Conservation (phyloP, 2,888 invertebrate species). For the Caenorhabditis afra region DNA sequence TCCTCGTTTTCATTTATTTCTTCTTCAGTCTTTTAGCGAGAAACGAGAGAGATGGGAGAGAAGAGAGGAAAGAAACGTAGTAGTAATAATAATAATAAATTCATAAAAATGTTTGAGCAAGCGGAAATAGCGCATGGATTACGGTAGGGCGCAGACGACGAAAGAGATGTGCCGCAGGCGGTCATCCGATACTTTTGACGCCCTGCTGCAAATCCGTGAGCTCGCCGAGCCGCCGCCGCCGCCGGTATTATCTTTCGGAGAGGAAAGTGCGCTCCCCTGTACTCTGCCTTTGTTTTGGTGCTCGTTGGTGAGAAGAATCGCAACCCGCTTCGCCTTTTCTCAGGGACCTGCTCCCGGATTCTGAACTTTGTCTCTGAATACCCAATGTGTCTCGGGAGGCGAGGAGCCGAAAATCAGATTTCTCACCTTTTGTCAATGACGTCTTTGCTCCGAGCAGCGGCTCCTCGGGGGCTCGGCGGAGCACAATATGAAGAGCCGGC, state of each 20-base stretch:
- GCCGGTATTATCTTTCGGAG: background rate
- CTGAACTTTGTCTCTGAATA: slow-evolving; percentile 52
- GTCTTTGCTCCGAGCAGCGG: slow-evolving; percentile 26
- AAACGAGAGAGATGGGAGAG: background rate
- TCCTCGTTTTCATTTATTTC: slow-evolving; percentile 5
- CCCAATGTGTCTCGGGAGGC: slow-evolving; percentile 32
- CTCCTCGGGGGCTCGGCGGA: slow-evolving; percentile 12
- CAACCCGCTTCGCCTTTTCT: background rate
- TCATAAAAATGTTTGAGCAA: slow-evolving; percentile 58
- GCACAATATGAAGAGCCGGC: slow-evolving; percentile 50
- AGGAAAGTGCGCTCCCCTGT: background rate
- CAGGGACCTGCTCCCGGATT: slow-evolving; percentile 17
- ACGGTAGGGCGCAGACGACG: slow-evolving; percentile 41
- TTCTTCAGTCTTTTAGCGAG: slow-evolving; percentile 17
- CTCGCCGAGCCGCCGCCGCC: slow-evolving; percentile 1
- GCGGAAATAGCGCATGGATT: slow-evolving; percentile 36
- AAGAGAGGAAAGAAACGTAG: slow-evolving; percentile 20
- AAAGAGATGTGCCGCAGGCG: slow-evolving; percentile 50
- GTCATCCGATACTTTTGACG: slow-evolving; percentile 56
- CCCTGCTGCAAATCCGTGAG: slow-evolving; percentile 48
- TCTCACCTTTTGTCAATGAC: slow-evolving; percentile 47
- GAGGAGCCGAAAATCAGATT: slow-evolving; percentile 44
- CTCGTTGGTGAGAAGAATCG: slow-evolving; percentile 34
- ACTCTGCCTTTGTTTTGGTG: slow-evolving; percentile 3
- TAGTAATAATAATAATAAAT: slow-evolving; percentile 55